These are phyloP conservation scores for Chloebia gouldiae DNA, from an alignment of 2,113 vertebrate genomes.

Conservation along the genomic window DNA sequence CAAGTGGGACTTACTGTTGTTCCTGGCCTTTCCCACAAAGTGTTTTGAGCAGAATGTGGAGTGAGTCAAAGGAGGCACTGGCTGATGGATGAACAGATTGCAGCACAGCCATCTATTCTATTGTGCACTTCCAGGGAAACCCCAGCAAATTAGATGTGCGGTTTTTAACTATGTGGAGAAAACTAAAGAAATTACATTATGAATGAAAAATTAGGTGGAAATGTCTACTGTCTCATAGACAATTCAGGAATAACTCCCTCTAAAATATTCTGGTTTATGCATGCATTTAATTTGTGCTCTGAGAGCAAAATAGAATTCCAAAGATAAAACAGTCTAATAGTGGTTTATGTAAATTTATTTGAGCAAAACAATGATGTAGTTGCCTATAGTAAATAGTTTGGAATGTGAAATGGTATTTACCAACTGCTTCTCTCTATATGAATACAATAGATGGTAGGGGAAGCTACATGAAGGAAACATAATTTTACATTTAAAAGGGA, in stretches of 20 bases:
- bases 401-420: conserved; percentile 67
- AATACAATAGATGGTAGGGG: conserved; percentile 49
- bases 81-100: conserved; percentile 46
- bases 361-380: conserved; percentile 68
- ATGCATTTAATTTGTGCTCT: conserved; percentile 75
- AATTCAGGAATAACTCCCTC: conserved; percentile 63
- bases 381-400: conserved; percentile 72
- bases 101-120: not conserved
- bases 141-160: conserved; percentile 6
- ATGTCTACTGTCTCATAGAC: conserved; percentile 60
- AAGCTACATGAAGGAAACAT: conserved; percentile 1
- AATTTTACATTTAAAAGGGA: conserved; percentile 53
- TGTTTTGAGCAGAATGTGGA: conserved; percentile 11
- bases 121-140: conserved; percentile 42
- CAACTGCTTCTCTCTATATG: conserved; percentile 6
- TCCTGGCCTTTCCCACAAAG: conserved; percentile 28
- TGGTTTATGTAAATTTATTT: conserved; percentile 78
- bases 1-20: conserved; percentile 30
- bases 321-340: conserved; percentile 73
- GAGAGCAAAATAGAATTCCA: conserved; percentile 72
- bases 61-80: conserved; percentile 44
- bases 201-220: conserved; percentile 63
- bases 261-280: conserved; percentile 74
- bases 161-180: conserved; percentile 44
- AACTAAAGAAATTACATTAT: conserved; percentile 57